A percentile compares a stretch with the other conserved stretches of the same genome.
Conservation (phyloP, 2,113 vertebrate species). For the Rafetus swinhoei region DNA sequence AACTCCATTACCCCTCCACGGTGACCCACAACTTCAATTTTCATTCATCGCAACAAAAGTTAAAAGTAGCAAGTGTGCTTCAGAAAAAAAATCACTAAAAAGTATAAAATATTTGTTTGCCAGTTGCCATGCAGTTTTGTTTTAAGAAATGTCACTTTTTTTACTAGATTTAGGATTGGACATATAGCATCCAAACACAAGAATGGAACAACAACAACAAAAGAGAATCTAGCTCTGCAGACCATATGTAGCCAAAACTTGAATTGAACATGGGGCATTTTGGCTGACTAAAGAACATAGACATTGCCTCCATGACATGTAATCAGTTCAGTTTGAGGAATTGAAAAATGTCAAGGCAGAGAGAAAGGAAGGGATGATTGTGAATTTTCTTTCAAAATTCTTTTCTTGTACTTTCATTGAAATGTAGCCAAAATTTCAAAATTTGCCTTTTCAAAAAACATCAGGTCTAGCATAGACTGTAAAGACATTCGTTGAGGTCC, state of each 20-base stretch:
- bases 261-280: background rate
- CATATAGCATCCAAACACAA: background rate
- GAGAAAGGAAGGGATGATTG: background rate
- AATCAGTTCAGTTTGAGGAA: background rate
- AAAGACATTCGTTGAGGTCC: slow-evolving; percentile 3
- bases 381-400: background rate
- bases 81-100: background rate
- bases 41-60: background rate
- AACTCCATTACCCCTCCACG: background rate
- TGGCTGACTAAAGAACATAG: background rate
- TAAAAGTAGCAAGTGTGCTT: background rate
- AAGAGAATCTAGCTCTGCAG: background rate
- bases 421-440: background rate
- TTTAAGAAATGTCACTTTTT: slow-evolving; percentile 5
- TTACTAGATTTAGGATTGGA: background rate
- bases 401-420: background rate
- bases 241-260: background rate
- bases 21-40: background rate
- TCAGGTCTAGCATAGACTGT: background rate
- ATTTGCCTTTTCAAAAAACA: background rate
- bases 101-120: background rate
- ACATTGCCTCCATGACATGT: background rate
- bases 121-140: background rate
- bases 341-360: background rate
- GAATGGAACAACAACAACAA: background rate